A percentile compares a stretch with the other conserved stretches of the same genome.
phyloP scores from a whole-genome alignment of 2,888 invertebrate species.

The Plemyria rubiginata region DNA sequence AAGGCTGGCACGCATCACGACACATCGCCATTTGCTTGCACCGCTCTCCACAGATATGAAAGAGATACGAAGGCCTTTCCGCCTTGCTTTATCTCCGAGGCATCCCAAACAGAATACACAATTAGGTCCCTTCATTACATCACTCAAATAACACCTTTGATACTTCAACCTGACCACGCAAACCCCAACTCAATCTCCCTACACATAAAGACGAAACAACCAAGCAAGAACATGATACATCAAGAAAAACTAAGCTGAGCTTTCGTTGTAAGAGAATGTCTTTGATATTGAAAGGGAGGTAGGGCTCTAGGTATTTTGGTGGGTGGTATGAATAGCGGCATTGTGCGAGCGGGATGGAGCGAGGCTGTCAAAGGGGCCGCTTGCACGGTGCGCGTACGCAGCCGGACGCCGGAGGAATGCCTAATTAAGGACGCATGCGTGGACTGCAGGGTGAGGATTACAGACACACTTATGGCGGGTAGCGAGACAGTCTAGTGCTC shows the following conservation, averaged over 20 bases:
- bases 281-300: constrained; percentile 74
- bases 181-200: constrained; percentile 42
- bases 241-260: constrained; percentile 49
- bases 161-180: constrained; percentile 41
- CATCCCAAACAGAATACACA: constrained; percentile 78
- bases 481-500: constrained; percentile 25
- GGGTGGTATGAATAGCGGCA: constrained; percentile 74
- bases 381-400: constrained; percentile 73
- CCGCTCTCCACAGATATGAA: constrained; percentile 47
- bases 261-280: constrained; percentile 51
- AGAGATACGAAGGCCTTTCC: constrained; percentile 59
- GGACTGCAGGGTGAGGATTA: constrained; percentile 58
- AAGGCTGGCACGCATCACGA: constrained; percentile 21
- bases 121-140: constrained; percentile 83
- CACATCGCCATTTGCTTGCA: constrained; percentile 42
- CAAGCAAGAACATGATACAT: constrained; percentile 48
- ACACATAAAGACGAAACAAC: constrained; percentile 37
- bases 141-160: constrained; percentile 82
- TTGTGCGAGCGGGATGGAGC: constrained; percentile 75
- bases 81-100: constrained; percentile 68
- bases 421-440: constrained; percentile 84
- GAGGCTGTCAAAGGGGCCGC: constrained; percentile 77
- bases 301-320: constrained; percentile 51
- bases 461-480: constrained; percentile 34
- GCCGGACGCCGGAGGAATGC: constrained; percentile 81